Percentiles rank a stretch among this genome's conserved stretches.
Conservation (phyloP, 2,888 invertebrate species). For the Tetrapedia diversipes region DNA sequence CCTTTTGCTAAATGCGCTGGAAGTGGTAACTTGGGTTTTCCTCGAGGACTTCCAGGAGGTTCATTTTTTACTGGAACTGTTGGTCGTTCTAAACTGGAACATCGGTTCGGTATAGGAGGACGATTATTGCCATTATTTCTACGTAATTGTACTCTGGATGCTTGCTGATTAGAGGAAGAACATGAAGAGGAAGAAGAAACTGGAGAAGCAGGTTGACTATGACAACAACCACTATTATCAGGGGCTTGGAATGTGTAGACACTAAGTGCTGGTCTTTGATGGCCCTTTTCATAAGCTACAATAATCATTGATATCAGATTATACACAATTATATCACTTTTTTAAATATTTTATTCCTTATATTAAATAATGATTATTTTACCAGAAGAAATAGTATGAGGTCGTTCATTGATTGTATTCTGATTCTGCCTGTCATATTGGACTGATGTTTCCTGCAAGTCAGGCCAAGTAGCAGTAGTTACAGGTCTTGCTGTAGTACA, state of each 20-base stretch:
- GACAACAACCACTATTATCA: conserved; percentile 79
- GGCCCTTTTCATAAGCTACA: conserved; percentile 92
- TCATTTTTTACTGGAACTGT: conserved; percentile 84
- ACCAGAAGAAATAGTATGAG: conserved; percentile 96
- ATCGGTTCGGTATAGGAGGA: conserved; percentile 83
- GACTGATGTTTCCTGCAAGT: conserved; percentile 86
- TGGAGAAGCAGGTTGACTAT: conserved; percentile 84
- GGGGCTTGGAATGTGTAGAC: conserved; percentile 95
- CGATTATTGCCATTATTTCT: conserved; percentile 78
- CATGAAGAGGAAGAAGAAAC: conserved; percentile 78
- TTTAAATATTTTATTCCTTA: not conserved
- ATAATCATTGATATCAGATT: conserved; percentile 48
- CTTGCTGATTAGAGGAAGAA: conserved; percentile 76
- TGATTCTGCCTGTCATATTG: conserved; percentile 89
- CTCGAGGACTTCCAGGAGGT: conserved; percentile 75
- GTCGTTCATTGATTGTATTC: conserved; percentile 90
- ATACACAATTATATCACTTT: conserved; percentile 4
- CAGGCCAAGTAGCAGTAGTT: conserved; percentile 90
- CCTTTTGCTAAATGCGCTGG: conserved; percentile 91
- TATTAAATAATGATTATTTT: conserved; percentile 41
- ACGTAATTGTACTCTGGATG: conserved; percentile 77
- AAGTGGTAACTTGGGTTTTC: conserved; percentile 83
- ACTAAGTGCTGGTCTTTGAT: conserved; percentile 92
- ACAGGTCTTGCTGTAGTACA: conserved; percentile 72
- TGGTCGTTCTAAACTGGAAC: conserved; percentile 94